Base-by-base conservation (phyloP, 2,113 vertebrate species). In the Laticauda colubrina region DNA sequence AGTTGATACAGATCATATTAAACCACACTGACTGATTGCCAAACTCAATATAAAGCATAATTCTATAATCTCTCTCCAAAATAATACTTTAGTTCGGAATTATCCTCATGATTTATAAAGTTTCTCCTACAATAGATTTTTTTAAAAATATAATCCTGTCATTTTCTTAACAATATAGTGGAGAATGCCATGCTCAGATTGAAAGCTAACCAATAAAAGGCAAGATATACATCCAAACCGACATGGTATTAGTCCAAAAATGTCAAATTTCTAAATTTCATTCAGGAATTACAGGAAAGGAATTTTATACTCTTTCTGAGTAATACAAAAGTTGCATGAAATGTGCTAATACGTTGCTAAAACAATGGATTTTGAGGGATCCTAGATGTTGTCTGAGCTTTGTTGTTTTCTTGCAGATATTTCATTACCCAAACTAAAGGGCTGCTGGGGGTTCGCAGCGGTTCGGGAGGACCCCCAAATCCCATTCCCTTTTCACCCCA, bases 311-410 rank as follows among this genome's bases (percentile, higher is more conserved):
- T 88, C 34, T 34, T 89, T 56, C n/a, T 88, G n/a, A 39, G 29
- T 21, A 39, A 56, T 57, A 20, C 2, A 2, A 89, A 45, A 59
- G 12, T 85, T 92, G n/a, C 43, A 11, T 20, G 56, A 45, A 85
- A 85, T 89, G 39, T 75, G 69, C 92, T 61, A 61, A 55, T 53
- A 55, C 39, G 14, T 93, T 89, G 64, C 85, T 93, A 93, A 92
- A 93, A 93, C n/a, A 43, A 75, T 75, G 69, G 69, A 39, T 18
- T 34, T 75, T 75, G 39, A 21, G 69, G 59, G 59, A 10, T 14
- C 11, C 11, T 64, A n/a, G 61, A 64, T 29, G 61, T 3, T n/a
- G 26, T 64, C 61, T 64, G 61, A 2, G 26, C 61, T n/a, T 64
- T 11, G 61, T n/a, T n/a, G 26, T 64, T 64, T 64, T 64, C 61